These are phyloP conservation scores for Acanthococcus lagerstroemiae DNA, from an alignment of 2,888 invertebrate genomes.

Conservation along the genomic window DNA sequence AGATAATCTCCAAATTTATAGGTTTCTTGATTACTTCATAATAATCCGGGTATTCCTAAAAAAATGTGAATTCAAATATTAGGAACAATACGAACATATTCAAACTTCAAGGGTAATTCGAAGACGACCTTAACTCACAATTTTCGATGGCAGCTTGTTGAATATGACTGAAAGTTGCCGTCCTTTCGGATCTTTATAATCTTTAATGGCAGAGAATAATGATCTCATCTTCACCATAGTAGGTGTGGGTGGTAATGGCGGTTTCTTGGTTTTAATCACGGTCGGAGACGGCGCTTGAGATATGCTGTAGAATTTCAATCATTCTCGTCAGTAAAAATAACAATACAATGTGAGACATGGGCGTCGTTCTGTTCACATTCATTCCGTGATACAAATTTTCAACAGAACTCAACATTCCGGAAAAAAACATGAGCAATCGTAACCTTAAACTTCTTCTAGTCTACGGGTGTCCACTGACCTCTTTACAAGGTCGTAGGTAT, in stretches of 20 bases:
- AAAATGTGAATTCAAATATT: not conserved
- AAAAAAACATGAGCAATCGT: too few relatives aligned
- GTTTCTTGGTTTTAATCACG: conserved; percentile 32
- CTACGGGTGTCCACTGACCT: too few relatives aligned
- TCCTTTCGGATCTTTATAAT: conserved; percentile 74
- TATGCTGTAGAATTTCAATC: not conserved
- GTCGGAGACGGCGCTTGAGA: conserved; percentile 3
- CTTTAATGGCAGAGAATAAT: conserved; percentile 78
- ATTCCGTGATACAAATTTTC: too few relatives aligned
- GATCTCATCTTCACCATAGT: conserved; percentile 62
- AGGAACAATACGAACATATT: not conserved
- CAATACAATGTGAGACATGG: too few relatives aligned
- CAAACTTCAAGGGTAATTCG: not conserved
- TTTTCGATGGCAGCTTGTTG: conserved; percentile 86
- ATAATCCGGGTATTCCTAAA: conserved; percentile 86
- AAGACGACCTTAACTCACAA: conserved; percentile 44
- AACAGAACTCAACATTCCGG: too few relatives aligned
- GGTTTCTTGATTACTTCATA: conserved; percentile 94
- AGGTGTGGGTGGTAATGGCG: conserved; percentile 33
- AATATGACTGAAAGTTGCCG: conserved; percentile 91
- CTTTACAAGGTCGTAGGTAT: too few relatives aligned
- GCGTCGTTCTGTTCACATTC: too few relatives aligned
- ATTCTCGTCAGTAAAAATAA: too few relatives aligned
- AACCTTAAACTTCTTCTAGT: too few relatives aligned
- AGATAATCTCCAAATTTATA: conserved; percentile 90